Base-by-base conservation (phyloP, 2,888 invertebrate species). In the Pseudanteris insignis region DNA sequence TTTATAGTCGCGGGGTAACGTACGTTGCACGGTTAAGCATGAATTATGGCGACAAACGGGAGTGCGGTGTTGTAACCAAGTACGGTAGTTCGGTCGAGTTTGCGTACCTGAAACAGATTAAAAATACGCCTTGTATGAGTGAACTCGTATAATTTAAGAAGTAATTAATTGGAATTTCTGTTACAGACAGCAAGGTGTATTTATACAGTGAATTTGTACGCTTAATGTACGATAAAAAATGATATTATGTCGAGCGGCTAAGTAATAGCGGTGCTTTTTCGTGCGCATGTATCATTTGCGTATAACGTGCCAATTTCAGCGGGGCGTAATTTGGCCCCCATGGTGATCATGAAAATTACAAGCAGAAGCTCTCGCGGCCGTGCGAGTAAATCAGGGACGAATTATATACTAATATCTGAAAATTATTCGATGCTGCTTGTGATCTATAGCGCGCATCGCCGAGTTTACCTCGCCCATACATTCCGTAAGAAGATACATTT, bases 261-360 rank as follows among this genome's bases (percentile, higher is more conserved):
- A 48, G 32, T 43, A 48, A 48, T 37, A 43, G 32, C 36, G 7
- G 28, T 36, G n/a, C n/a, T 33, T 48, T 32, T 26, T 43, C 30
- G 18, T 25, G 18, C 7, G 10, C 24, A 37, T 48, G 10, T 26
- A 43, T 57, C 43, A 30, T 41, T 32, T 29, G 13, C 21, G 28
- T 11, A 30, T 47, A 32, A 57, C 43, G 30, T 37, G 28, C 58
- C 50, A 48, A 47, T 55, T 55, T 55, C 55, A 44, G 58, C 44
- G 50, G 38, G 33, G 50, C 26, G 33, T 44, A 58, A 50, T 58
- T 58, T 50, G 44, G 58, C 50, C 38, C 50, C 43, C n/a, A 43
- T 57, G 57, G 43, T 57, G 58, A 44, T 50, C 33, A 15, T 28
- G 28, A 38, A 50, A 50, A 50, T 50, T 58, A 44, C 50, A 44